Evolutionary conservation across 2,888 invertebrate genomes (phyloP).

Genomic region (Drosophila heteroneura): DNA sequence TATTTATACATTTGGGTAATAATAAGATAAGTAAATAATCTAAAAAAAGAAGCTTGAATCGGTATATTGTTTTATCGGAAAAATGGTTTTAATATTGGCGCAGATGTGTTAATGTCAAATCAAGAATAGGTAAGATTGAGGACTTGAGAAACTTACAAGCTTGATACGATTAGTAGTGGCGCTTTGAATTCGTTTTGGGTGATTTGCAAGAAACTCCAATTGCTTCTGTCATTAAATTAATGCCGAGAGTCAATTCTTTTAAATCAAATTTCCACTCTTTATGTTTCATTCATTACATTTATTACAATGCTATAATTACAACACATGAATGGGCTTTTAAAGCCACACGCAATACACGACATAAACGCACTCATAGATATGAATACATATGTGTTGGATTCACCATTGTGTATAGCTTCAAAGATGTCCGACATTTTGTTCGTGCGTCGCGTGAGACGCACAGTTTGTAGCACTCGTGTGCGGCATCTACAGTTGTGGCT

Average conservation of each 20-base stretch:
- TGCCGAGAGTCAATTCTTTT: background rate
- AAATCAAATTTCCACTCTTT: conserved; percentile 1
- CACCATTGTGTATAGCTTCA: conserved; percentile 57
- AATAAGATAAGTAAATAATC: background rate
- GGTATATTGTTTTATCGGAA: background rate
- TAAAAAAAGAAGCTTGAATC: background rate
- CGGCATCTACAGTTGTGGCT: conserved; percentile 73
- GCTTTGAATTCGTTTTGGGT: background rate
- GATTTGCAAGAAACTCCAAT: background rate
- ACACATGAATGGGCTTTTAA: conserved; percentile 59
- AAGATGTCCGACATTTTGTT: conserved; percentile 75
- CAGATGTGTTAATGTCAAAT: background rate
- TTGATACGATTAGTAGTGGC: background rate
- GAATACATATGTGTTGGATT: conserved; percentile 11
- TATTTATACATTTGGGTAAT: background rate
- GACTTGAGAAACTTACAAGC: background rate
- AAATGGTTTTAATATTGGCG: background rate
- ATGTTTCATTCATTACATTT: conserved; percentile 22
- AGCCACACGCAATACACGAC: conserved; percentile 50
- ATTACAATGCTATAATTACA: conserved; percentile 48
- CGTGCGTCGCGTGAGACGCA: conserved; percentile 63
- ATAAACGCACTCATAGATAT: conserved; percentile 13
- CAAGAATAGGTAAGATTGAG: background rate
- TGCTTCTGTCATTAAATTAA: background rate
- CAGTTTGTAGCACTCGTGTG: conserved; percentile 51